These are phyloP conservation scores for Xiphias gladius DNA, from an alignment of 2,113 vertebrate genomes.

Conservation along the genomic window DNA sequence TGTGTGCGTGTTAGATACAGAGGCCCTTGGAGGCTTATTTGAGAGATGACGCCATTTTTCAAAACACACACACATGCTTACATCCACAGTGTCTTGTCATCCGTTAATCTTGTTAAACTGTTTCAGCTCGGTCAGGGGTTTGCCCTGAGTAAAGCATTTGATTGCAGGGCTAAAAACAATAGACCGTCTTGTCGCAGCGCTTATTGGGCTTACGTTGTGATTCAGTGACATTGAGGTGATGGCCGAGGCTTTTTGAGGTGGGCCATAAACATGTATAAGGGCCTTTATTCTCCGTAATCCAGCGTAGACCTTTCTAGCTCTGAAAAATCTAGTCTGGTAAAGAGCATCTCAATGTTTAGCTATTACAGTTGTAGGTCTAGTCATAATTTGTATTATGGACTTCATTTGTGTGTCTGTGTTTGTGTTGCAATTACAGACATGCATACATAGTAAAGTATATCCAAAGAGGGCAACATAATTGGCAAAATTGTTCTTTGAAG, in stretches of 20 bases:
- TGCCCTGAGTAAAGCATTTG: slow-evolving; percentile 58
- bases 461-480: too few relatives aligned
- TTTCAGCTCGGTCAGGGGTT: slow-evolving; percentile 79
- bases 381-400: not conserved
- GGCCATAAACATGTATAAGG: not conserved
- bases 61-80: slow-evolving; percentile 59
- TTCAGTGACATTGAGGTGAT: slow-evolving; percentile 64
- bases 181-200: slow-evolving; percentile 45
- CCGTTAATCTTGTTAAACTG: slow-evolving; percentile 81
- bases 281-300: slow-evolving; percentile 38
- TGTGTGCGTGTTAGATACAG: slow-evolving; percentile 1
- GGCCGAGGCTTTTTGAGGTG: slow-evolving; percentile 28
- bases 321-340: not conserved
- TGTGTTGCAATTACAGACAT: not conserved
- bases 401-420: not conserved
- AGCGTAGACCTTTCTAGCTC: not conserved
- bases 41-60: slow-evolving; percentile 76
- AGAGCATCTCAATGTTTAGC: slow-evolving; percentile 1
- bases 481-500: too few relatives aligned
- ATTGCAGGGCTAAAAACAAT: slow-evolving; percentile 73
- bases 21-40: slow-evolving; percentile 49
- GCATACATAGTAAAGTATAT: not conserved
- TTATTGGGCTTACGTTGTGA: slow-evolving; percentile 47
- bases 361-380: not conserved
- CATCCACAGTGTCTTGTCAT: slow-evolving; percentile 69